Percentiles rank a stretch among this genome's conserved stretches.
phyloP scores from a whole-genome alignment of 2,888 invertebrate genomes.

The Coelopa pilipes region DNA sequence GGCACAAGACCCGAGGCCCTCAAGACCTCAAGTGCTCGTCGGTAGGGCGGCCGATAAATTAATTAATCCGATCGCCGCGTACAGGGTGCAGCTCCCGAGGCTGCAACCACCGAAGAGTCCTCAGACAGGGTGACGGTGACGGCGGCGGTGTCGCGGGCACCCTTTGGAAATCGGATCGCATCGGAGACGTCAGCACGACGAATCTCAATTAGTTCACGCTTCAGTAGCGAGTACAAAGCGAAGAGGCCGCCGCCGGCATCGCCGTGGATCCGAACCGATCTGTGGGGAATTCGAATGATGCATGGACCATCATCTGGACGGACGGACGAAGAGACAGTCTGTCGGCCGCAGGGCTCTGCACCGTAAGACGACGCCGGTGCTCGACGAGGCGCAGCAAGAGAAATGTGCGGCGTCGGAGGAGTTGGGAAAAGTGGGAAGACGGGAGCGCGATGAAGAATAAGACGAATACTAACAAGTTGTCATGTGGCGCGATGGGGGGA shows the following conservation, averaged over 20 bases:
- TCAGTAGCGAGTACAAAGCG: constrained; percentile 52
- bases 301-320: constrained; percentile 26
- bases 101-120: not conserved
- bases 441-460: not conserved
- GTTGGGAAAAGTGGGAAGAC: not conserved
- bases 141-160: not conserved
- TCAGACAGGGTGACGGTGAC: too few relatives aligned
- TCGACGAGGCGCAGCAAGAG: constrained; percentile 28
- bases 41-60: constrained; percentile 2
- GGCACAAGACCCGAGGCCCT: too few relatives aligned
- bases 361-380: not conserved
- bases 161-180: constrained; percentile 15
- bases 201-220: constrained; percentile 64
- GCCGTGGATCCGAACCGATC: not conserved
- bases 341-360: not conserved
- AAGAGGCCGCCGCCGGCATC: constrained; percentile 19
- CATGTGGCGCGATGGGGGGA: too few relatives aligned
- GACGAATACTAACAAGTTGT: too few relatives aligned
- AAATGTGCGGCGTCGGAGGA: not conserved
- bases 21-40: not conserved
- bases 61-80: constrained; percentile 9
- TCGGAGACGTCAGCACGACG: constrained; percentile 40
- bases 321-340: constrained; percentile 5
- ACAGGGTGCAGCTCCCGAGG: constrained; percentile 12
- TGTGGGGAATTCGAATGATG: constrained; percentile 25